phyloP scores from a whole-genome alignment of 2,888 invertebrate genomes.

The Erannis defoliaria region DNA sequence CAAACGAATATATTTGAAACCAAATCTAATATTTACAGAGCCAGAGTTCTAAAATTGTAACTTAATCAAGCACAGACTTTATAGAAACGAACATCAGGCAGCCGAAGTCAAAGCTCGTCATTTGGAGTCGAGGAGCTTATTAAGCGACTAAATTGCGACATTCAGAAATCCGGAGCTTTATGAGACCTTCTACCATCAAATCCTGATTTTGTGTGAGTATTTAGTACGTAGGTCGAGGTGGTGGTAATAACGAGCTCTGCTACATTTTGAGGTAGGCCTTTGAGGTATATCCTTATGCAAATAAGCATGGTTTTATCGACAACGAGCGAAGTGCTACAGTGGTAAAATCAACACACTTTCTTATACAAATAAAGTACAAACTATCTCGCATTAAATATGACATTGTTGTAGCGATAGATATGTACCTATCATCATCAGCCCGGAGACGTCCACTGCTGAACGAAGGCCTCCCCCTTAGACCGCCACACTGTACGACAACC shows the following conservation, averaged over 20 bases:
- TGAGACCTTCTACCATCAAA: conserved; percentile 38
- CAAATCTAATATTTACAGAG: conserved; percentile 11
- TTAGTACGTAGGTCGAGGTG: conserved; percentile 20
- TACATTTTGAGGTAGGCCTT: not conserved
- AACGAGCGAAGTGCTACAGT: too few relatives aligned
- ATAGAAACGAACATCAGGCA: conserved; percentile 35
- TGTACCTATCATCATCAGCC: too few relatives aligned
- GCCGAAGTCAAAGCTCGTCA: conserved; percentile 51
- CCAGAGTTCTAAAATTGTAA: conserved; percentile 33
- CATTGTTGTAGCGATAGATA: too few relatives aligned
- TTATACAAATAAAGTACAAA: too few relatives aligned
- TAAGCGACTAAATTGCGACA: conserved; percentile 57
- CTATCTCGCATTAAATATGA: too few relatives aligned
- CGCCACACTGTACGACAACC: too few relatives aligned
- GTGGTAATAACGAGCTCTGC: conserved; percentile 2
- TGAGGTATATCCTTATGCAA: not conserved
- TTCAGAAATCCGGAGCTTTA: conserved; percentile 50
- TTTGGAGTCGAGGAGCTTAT: conserved; percentile 51
- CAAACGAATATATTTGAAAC: not conserved
- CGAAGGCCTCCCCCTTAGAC: too few relatives aligned
- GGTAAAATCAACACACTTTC: too few relatives aligned
- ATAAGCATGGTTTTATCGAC: not conserved
- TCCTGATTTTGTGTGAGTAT: conserved; percentile 35
- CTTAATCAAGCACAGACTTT: conserved; percentile 47
- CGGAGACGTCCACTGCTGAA: too few relatives aligned